Evolutionary conservation across 2,888 invertebrate genomes (phyloP).

Genomic region (Ectemnius cavifrons): DNA sequence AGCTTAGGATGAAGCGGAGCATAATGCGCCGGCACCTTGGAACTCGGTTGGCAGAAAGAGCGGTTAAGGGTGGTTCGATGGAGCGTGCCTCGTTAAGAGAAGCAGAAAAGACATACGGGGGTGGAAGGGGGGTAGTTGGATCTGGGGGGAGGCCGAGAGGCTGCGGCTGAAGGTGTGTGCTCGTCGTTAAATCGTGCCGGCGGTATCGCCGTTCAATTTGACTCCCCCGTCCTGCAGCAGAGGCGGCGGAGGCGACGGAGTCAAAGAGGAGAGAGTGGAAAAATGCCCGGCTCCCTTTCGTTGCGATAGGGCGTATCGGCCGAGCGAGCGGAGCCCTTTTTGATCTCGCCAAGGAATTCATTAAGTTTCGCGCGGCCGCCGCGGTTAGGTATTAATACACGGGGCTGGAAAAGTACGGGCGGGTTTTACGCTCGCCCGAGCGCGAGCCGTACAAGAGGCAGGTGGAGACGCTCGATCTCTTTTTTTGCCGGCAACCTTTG

Average conservation of each 20-base stretch:
- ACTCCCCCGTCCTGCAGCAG: conserved; percentile 54
- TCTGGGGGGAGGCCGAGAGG: conserved; percentile 37
- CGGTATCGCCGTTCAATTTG: conserved; percentile 73
- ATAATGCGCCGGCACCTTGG: conserved; percentile 48
- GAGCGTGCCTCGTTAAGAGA: conserved; percentile 62
- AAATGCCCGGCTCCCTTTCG: conserved; percentile 21
- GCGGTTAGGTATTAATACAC: conserved; percentile 76
- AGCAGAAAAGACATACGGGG: conserved; percentile 53
- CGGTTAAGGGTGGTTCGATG: conserved; percentile 49
- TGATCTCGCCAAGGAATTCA: conserved; percentile 78
- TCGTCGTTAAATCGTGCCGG: conserved; percentile 71
- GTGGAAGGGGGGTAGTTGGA: conserved; percentile 25
- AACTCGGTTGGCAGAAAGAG: conserved; percentile 32
- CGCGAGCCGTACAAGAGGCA: conserved; percentile 53
- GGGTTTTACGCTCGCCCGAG: conserved; percentile 70
- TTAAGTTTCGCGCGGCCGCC: conserved; percentile 73
- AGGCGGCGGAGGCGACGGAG: conserved; percentile 8
- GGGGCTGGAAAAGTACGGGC: conserved; percentile 70
- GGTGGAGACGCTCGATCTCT: conserved; percentile 53
- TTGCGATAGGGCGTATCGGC: conserved; percentile 49
- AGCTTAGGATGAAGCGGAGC: conserved; percentile 46
- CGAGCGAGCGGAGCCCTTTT: conserved; percentile 67
- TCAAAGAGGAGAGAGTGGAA: conserved; percentile 8
- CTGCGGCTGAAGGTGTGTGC: conserved; percentile 54
- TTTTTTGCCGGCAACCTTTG: conserved; percentile 53